These are phyloP conservation scores for Paralinhomoeus sp. DNA, from an alignment of 2,888 invertebrate species.

Conservation along the genomic window DNA sequence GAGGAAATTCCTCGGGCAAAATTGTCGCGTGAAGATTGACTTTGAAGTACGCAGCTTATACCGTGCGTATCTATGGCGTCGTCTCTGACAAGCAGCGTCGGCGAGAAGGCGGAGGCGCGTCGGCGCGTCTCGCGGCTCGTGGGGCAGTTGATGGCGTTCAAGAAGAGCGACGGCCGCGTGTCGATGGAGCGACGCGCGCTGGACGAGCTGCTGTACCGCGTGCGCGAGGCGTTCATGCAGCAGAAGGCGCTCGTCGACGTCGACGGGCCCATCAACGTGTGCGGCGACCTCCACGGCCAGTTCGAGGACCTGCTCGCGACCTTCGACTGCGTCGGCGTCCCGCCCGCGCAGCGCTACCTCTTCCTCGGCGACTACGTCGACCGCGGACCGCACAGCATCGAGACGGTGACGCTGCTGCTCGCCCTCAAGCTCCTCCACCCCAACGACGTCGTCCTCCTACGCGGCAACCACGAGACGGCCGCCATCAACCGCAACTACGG, in stretches of 20 bases:
- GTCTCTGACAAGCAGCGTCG: too few relatives aligned
- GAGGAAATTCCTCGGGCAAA: too few relatives aligned
- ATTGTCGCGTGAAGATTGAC: too few relatives aligned
- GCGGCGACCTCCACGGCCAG: constrained; percentile 87
- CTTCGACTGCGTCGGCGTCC: too few relatives aligned
- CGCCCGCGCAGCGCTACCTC: constrained; percentile 76
- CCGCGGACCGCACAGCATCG: constrained; percentile 67
- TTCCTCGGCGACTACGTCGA: too few relatives aligned
- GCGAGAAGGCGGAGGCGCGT: too few relatives aligned
- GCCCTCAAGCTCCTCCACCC: constrained; percentile 71
- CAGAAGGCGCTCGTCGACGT: constrained; percentile 8
- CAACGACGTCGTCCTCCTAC: constrained; percentile 58
- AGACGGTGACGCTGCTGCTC: constrained; percentile 35
- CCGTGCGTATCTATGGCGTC: too few relatives aligned
- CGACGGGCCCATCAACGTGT: not conserved
- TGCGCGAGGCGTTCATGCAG: constrained; percentile 14
- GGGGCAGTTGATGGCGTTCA: too few relatives aligned
- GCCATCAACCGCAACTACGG: constrained; percentile 32
- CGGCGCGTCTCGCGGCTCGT: too few relatives aligned
- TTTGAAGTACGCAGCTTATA: too few relatives aligned
- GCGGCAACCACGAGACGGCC: constrained; percentile 81
- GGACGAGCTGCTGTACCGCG: constrained; percentile 14
- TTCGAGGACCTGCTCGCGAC: constrained; percentile 84
- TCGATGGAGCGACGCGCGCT: too few relatives aligned
- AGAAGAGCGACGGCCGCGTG: too few relatives aligned